These are phyloP conservation scores for Phlogophora meticulosa DNA, from an alignment of 2,888 invertebrate genomes.

Conservation along the genomic window DNA sequence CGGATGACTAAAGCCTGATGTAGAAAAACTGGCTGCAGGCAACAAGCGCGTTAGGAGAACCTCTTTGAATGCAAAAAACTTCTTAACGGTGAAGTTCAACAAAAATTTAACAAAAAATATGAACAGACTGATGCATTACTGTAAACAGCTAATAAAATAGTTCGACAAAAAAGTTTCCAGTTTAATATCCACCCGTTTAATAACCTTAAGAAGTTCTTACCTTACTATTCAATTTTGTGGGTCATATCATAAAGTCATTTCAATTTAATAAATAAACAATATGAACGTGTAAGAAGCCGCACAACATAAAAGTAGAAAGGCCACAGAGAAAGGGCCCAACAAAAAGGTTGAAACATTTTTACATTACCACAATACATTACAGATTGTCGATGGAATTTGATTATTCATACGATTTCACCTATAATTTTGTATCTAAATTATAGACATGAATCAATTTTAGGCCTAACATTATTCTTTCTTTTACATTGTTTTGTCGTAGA, in stretches of 20 bases:
- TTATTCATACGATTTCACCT: constrained; percentile 81
- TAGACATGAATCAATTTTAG: constrained; percentile 71
- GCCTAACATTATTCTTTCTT: constrained; percentile 53
- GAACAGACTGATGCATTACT: constrained; percentile 56
- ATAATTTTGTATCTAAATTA: constrained; percentile 80
- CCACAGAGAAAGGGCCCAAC: constrained; percentile 79
- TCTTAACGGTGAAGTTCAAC: constrained; percentile 50
- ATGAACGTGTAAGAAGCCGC: constrained; percentile 60
- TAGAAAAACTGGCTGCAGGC: constrained; percentile 51
- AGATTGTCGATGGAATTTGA: constrained; percentile 74
- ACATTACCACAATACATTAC: constrained; percentile 79
- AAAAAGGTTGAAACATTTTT: constrained; percentile 71
- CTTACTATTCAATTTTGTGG: constrained; percentile 16
- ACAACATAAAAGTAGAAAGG: constrained; percentile 80
- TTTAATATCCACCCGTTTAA: constrained; percentile 37
- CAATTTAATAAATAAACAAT: constrained; percentile 59
- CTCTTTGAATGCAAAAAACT: constrained; percentile 49
- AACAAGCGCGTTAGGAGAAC: constrained; percentile 37
- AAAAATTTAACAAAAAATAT: constrained; percentile 45
- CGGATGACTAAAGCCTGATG: constrained; percentile 46
- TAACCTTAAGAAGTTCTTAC: constrained; percentile 26
- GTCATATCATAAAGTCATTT: constrained; percentile 19
- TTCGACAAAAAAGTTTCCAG: constrained; percentile 33
- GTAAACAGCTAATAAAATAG: constrained; percentile 53
- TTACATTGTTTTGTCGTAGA: constrained; percentile 41